Conservation (phyloP, 2,888 invertebrate genomes). For the Drosophila flavopinicola region DNA sequence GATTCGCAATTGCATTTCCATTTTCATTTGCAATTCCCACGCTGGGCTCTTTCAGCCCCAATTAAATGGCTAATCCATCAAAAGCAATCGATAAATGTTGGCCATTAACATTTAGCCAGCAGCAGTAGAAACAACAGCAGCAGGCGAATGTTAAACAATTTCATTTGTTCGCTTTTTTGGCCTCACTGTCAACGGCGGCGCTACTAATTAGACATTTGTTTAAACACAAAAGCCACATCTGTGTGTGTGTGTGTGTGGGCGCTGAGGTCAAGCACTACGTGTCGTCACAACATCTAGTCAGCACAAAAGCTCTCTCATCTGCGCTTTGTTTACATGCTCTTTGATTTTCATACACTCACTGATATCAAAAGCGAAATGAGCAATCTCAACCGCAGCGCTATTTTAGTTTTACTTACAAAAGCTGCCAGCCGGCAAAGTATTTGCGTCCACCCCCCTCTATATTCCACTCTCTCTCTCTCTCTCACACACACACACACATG, state of each 20-base stretch:
- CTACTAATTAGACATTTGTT: slow-evolving; percentile 51
- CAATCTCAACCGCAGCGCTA: slow-evolving; percentile 12
- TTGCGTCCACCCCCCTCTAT: slow-evolving; percentile 6
- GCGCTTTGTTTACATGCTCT: slow-evolving; percentile 70
- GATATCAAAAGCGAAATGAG: slow-evolving; percentile 3
- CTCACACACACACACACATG: background rate
- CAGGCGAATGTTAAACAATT: slow-evolving; percentile 29
- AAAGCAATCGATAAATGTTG: slow-evolving; percentile 57
- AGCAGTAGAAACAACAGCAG: background rate
- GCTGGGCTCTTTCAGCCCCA: slow-evolving; percentile 4
- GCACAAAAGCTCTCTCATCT: slow-evolving; percentile 35
- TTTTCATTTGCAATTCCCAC: slow-evolving; percentile 5
- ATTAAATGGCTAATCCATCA: slow-evolving; percentile 49
- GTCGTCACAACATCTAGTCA: slow-evolving; percentile 36
- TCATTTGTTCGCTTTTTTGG: slow-evolving; percentile 22
- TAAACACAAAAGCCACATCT: slow-evolving; percentile 10
- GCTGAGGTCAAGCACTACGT: slow-evolving; percentile 55
- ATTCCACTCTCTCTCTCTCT: background rate
- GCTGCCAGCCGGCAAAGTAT: slow-evolving; percentile 37
- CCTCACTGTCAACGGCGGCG: slow-evolving; percentile 62
- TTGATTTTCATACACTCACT: slow-evolving; percentile 47
- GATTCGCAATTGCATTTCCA: slow-evolving; percentile 8
- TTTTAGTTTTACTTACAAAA: slow-evolving; percentile 54
- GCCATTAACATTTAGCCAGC: slow-evolving; percentile 31
- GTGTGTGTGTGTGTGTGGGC: slow-evolving; percentile 13